phyloP scores from a whole-genome alignment of 2,888 invertebrate genomes.

The Ormia ochracea region DNA sequence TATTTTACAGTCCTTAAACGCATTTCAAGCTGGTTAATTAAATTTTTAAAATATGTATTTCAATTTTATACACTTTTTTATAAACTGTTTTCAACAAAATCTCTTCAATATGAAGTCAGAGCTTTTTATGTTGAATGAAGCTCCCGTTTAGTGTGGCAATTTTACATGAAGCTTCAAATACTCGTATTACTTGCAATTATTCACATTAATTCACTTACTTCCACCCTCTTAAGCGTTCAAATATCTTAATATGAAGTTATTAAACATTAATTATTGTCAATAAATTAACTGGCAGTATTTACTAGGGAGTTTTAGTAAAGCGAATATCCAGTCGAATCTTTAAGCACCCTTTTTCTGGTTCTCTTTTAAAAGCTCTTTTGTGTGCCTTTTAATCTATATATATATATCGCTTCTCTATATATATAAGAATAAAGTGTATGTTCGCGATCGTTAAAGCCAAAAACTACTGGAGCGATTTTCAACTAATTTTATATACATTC shows the following conservation, averaged over 20 bases:
- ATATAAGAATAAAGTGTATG: no score
- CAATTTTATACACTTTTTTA: no score
- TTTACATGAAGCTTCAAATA: not conserved
- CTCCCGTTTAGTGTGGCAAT: not conserved
- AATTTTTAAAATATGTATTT: no score
- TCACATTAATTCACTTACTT: conserved; percentile 25
- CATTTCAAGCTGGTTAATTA: no score
- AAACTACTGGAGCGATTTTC: no score
- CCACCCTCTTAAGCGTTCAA: conserved; percentile 33
- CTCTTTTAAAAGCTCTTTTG: not conserved
- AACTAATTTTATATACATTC: no score
- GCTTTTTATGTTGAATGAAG: not conserved
- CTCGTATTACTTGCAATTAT: not conserved
- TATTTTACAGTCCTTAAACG: no score
- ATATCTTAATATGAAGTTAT: conserved; percentile 26
- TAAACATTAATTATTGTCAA: conserved; percentile 25
- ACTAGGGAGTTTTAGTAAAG: not conserved
- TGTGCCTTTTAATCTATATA: no score
- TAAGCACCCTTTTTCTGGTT: not conserved
- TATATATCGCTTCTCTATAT: no score
- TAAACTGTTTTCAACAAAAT: no score
- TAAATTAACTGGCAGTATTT: not conserved
- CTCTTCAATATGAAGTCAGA: no score
- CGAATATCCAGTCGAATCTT: not conserved
- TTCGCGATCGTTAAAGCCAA: no score